Percentiles rank a stretch among this genome's conserved stretches.
Evolutionary conservation across 1,140 invertebrate species (phyloP).

Genomic region (Bombus sylvicola): DNA sequence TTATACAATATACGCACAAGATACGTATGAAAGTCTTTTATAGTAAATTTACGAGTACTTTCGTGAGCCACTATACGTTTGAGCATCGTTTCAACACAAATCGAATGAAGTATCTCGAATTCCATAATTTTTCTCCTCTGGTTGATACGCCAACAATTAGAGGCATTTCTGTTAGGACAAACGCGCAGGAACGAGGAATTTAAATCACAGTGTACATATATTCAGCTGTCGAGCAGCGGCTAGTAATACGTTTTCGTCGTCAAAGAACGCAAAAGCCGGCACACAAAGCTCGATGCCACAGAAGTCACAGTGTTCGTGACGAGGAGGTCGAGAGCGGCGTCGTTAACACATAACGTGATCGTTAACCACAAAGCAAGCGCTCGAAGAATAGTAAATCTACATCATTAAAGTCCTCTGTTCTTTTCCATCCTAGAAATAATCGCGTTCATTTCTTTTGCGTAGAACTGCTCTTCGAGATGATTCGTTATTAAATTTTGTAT

Average conservation of each 20-base stretch:
- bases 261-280: slow-evolving; percentile 24
- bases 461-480: not conserved
- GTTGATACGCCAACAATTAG: slow-evolving; percentile 8
- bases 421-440: not conserved
- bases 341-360: slow-evolving; percentile 50
- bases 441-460: not conserved
- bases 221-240: not conserved
- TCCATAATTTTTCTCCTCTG: not conserved
- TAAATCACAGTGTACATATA: slow-evolving; percentile 3
- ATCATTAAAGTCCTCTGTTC: slow-evolving; percentile 40
- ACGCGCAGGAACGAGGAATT: slow-evolving; percentile 15
- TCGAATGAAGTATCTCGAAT: not conserved
- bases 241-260: not conserved
- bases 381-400: slow-evolving; percentile 33
- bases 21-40: too few relatives aligned
- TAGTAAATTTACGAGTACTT: too few relatives aligned
- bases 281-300: slow-evolving; percentile 11
- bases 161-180: not conserved
- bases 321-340: slow-evolving; percentile 22
- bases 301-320: slow-evolving; percentile 36
- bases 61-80: too few relatives aligned
- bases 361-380: slow-evolving; percentile 28
- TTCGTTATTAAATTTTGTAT: not conserved
- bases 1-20: too few relatives aligned
- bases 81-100: not conserved